Base-by-base conservation (phyloP, 92 coral and sea anemone genomes). In the Blastomussa wellsi region DNA sequence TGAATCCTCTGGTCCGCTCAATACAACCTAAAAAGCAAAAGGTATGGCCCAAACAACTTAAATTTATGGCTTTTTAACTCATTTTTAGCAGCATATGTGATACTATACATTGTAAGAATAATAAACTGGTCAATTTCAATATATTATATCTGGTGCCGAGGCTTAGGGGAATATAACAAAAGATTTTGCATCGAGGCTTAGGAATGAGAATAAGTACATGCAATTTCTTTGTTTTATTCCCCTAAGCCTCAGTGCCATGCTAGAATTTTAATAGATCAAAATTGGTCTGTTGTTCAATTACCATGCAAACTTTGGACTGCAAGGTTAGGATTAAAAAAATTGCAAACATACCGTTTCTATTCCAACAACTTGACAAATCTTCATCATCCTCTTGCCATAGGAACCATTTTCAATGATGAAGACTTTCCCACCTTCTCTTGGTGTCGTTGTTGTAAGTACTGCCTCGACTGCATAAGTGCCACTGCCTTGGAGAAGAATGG, bases 401-500 rank as follows among this genome's bases (percentile, higher is more conserved):
- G 97, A 91, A 51, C 99, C 99, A 94, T 88, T 93, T 62, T 88
- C 94, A 75, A 95, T 82, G 73, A 96, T 78, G 72, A 96, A 79
- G 19, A 96, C 89, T 72, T 94, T 96, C 14, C 93, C 97, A 33
- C 94, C 93, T 41, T 90, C 84, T 71, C 89, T 82, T 32, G 99
- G 99, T 33, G 94, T 92, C 41, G 95, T 90, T 62, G 98, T 95
- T 7, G 98, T 93, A 26, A 96, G 82, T 26, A 95, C 98, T 11
- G 99, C 88, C 82, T 96, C 98, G 6, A 96, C 87, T 11, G 98
- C 92, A 86, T 94, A 94, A 9, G 98, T 92, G 10, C 98, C 98
- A 79, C 98, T 93, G 2, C 98, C 98, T 60, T 96, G 98, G 49
- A 96, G 81, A n/a, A 90, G 95, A 29, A 96, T 76, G 1, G 95